A percentile compares a stretch with the other conserved stretches of the same genome.
Conservation (phyloP, 92 coral and sea anemone species). For the Porites cylindrica region DNA sequence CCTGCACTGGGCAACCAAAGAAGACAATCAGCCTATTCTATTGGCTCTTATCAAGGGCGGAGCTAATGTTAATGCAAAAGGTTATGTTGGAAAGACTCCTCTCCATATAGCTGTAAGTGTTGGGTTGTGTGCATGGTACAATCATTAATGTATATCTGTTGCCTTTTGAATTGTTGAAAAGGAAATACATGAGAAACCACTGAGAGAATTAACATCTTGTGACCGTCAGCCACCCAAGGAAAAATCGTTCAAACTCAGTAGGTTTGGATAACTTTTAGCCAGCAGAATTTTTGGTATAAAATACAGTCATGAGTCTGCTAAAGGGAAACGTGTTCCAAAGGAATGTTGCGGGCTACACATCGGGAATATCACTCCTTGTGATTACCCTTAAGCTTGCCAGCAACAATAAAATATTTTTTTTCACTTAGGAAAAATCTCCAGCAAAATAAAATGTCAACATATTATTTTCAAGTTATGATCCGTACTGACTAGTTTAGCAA, state of each 20-base stretch:
- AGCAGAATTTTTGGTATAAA: too few relatives aligned
- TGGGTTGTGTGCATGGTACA: too few relatives aligned
- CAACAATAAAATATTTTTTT: neutral
- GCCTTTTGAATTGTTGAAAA: neutral
- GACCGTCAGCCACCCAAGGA: neutral
- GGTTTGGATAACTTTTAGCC: too few relatives aligned
- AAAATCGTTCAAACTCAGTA: too few relatives aligned
- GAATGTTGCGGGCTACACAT: neutral
- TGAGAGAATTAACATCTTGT: neutral
- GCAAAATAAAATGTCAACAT: too few relatives aligned
- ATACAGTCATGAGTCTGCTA: too few relatives aligned
- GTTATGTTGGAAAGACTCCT: conserved; percentile 87
- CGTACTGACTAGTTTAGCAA: too few relatives aligned
- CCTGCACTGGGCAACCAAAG: conserved; percentile 88
- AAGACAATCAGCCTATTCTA: conserved; percentile 80
- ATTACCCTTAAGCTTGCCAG: neutral
- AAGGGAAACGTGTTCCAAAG: neutral
- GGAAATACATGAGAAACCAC: neutral
- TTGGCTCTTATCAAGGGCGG: conserved; percentile 90
- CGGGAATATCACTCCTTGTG: too few relatives aligned
- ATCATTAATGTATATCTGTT: neutral
- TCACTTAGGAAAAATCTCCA: neutral
- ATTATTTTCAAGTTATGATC: too few relatives aligned
- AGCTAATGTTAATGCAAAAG: conserved; percentile 92
- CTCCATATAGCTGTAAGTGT: conserved; percentile 90